These are phyloP conservation scores for Solenodon paradoxus DNA, from an alignment of 2,113 vertebrate species.

Conservation along the genomic window DNA sequence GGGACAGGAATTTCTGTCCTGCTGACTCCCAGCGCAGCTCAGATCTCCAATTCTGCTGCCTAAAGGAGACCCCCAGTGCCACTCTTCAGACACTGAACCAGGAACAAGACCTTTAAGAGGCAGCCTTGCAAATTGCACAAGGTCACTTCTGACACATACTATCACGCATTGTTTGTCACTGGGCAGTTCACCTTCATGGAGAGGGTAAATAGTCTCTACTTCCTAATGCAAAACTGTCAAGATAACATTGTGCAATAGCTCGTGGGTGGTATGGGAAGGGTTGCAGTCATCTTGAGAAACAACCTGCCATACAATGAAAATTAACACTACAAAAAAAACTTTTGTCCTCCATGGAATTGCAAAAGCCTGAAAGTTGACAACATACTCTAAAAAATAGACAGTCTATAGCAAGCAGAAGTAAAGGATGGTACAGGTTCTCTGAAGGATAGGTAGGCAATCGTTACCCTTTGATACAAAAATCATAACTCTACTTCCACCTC, in stretches of 20 bases:
- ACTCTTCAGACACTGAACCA: too few relatives aligned
- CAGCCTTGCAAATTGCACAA: neutral
- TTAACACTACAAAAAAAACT: neutral
- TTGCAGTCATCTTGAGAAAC: neutral
- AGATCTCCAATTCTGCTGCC: neutral
- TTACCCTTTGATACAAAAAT: neutral
- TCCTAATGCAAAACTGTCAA: neutral
- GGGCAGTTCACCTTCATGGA: neutral
- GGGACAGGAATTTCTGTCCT: too few relatives aligned
- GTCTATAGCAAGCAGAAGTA: neutral
- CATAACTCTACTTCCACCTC: neutral
- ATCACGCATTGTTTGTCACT: neutral
- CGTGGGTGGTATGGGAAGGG: neutral
- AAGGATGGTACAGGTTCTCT: neutral
- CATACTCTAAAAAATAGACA: neutral
- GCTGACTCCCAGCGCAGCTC: too few relatives aligned
- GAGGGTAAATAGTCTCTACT: neutral
- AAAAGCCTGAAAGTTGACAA: neutral
- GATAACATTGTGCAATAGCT: neutral
- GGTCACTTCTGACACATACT: neutral
- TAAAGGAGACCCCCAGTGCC: too few relatives aligned
- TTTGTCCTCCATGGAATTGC: neutral
- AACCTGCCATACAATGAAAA: neutral
- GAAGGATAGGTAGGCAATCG: neutral
- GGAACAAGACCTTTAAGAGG: neutral